Evolutionary conservation across 2,888 invertebrate species (phyloP).

Genomic region (Amphipoea lucens): DNA sequence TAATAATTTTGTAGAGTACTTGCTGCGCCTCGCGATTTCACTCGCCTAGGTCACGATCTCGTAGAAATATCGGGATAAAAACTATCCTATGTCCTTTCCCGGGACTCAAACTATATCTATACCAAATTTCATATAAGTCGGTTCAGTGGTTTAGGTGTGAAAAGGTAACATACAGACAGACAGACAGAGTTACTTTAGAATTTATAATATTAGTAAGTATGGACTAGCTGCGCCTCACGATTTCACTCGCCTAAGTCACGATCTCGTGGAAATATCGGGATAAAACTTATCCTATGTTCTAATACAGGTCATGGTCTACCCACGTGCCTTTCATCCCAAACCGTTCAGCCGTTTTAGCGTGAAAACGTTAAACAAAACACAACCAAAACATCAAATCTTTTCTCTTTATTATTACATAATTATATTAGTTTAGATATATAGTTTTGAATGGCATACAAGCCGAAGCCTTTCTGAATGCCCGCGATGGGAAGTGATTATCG

Average conservation of each 20-base stretch:
- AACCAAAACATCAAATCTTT: no score
- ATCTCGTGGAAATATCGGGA: neutral
- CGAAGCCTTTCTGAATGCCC: no score
- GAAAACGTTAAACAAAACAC: neutral
- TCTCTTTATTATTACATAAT: neutral
- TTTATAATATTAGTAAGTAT: no score
- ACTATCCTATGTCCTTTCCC: no score
- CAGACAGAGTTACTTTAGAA: no score
- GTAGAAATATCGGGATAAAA: no score
- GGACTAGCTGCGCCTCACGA: no score
- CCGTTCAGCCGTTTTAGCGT: neutral
- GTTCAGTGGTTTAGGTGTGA: no score
- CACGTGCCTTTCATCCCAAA: neutral
- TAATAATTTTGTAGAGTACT: neutral
- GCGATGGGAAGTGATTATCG: neutral
- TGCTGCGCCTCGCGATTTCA: neutral
- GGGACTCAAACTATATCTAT: no score
- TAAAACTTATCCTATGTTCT: neutral
- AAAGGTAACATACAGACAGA: no score
- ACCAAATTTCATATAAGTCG: no score
- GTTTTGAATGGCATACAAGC: neutral
- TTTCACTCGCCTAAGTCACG: neutral
- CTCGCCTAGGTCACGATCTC: no score
- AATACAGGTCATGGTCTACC: neutral
- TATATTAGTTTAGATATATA: neutral